Evolutionary conservation across 2,888 invertebrate genomes (phyloP), one percentile per base, ranked within the genome.

Genomic region (Pseudanteris insignis): DNA sequence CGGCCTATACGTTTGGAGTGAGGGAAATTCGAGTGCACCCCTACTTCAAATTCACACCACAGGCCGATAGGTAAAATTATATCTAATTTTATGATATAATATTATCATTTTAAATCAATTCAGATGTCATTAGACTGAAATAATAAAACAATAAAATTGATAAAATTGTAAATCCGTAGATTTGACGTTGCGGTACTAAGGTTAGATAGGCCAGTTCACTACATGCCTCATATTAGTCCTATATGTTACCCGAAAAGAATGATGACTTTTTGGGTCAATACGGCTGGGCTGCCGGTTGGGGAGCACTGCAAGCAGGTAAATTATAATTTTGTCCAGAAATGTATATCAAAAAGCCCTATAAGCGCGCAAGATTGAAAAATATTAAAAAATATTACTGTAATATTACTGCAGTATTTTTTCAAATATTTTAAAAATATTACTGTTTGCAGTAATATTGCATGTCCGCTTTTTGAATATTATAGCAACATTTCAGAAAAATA

Each of bases 201-300:
- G 34, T 81, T 95, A 70, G 94, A 95, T 75, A 84, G 94, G 60
- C 89, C 90, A 36, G 94, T 94, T n/a, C 92, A 92, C 74, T 91
- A 90, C 68, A 89, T 94, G 86, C 91, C 92, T 2, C 92, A 93
- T 81, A 93, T 94, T 71, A 89, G 92, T 5, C 95, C 95, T 24
- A 94, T 95, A 70, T 95, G 94, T 79, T 95, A 43, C 95, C 95
- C 0, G 91, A 92, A 67, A 91, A 93, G 71, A 92, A 92, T 34
- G 90, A 92, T 33, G 92, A 91, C 78, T 94, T 93, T 82, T 83
- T 94, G 34, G 94, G 94, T 1, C 92, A 93, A 78, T 92, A 90
- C 69, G 94, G 93, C 14, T 94, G 94, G 87, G 94, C 93, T 3
- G 94, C 94, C 0, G 94, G 94, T 14, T 95, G 95, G 95, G 95